Evolutionary conservation across 2,113 vertebrate species (phyloP).

Genomic region (Illadopsis cleaveri): DNA sequence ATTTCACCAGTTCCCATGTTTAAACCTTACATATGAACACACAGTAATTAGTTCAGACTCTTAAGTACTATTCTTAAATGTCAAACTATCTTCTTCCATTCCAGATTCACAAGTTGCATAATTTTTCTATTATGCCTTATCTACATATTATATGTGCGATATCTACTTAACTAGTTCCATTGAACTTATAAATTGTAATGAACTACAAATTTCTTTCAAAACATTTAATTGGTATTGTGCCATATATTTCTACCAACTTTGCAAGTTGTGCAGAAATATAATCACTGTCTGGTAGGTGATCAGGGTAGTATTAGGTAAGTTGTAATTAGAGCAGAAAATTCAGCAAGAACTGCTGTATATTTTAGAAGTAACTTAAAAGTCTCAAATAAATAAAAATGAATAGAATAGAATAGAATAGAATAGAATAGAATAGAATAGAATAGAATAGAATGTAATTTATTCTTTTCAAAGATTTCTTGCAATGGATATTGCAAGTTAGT

Average conservation of each 20-base stretch:
- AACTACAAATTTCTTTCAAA: not conserved
- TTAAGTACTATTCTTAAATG: not conserved
- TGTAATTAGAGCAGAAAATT: constrained; percentile 3
- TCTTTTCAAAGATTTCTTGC: not conserved
- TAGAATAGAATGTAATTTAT: not conserved
- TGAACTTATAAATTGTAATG: not conserved
- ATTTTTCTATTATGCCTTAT: not conserved
- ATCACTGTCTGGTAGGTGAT: not conserved
- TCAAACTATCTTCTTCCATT: not conserved
- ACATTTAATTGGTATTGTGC: not conserved
- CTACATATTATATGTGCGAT: not conserved
- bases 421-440: not conserved
- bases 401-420: not conserved
- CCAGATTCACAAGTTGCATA: not conserved
- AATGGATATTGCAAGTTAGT: not conserved
- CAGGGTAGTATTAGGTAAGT: not conserved
- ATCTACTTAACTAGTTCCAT: not conserved
- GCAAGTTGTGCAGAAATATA: not conserved
- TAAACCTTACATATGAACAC: not conserved
- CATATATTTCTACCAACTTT: not conserved
- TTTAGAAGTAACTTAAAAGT: not conserved
- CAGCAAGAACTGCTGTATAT: not conserved
- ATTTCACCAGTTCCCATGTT: not conserved
- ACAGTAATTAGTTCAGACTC: not conserved
- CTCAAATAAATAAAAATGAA: not conserved